Conservation (phyloP, 2,797 vertebrate species). For the Sebastes taczanowskii region DNA sequence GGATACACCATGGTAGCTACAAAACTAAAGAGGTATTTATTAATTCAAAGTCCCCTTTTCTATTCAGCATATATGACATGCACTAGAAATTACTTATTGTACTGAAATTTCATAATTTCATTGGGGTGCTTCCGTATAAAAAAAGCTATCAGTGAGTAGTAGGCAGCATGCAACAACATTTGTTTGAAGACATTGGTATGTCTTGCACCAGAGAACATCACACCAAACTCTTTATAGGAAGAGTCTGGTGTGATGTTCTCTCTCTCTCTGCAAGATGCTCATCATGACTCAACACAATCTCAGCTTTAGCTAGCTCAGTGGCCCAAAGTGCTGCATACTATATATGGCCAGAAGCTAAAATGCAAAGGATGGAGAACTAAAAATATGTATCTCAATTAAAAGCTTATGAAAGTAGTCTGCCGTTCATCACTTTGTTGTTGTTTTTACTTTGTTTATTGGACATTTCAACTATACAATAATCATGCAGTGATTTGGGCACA, state of each 20-base stretch:
- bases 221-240: too few species aligned
- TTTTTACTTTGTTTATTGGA: not conserved
- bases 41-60: fast-evolving
- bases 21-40: fast-evolving
- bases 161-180: not conserved
- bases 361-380: not conserved
- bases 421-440: not conserved
- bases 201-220: too few species aligned
- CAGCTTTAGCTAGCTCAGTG: not conserved
- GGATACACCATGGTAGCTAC: fast-evolving
- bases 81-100: fast-evolving
- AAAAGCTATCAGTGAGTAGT: not conserved
- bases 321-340: not conserved
- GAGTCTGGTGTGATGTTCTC: not conserved
- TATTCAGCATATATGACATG: not conserved
- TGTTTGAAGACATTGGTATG: not conserved
- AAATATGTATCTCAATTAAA: not conserved
- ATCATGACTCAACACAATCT: constrained; percentile 46
- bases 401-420: too few species aligned
- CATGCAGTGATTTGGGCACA: not conserved
- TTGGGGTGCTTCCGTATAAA: too few species aligned
- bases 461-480: not conserved
- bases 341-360: not conserved
- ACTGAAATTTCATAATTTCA: fast-evolving
- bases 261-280: not conserved